Percentiles rank a stretch among this genome's conserved stretches.
Conservation (phyloP, 2,113 vertebrate genomes). For the Austrofundulus limnaeus region DNA sequence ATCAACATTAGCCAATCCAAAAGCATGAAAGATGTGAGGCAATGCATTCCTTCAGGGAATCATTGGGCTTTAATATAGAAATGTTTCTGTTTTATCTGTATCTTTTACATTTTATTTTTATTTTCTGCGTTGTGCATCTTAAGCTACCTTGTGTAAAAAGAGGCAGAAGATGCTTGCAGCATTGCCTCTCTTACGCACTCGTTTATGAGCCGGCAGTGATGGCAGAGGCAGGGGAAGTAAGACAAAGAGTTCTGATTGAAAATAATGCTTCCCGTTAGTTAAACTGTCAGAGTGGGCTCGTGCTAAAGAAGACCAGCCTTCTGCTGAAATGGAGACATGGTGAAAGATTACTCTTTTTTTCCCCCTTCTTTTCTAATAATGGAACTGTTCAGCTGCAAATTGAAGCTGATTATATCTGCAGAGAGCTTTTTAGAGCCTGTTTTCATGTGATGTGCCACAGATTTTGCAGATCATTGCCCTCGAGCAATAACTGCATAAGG, state of each 20-base stretch:
- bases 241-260: conserved; percentile 80
- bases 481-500: conserved; percentile 36
- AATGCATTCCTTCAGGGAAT: too few relatives aligned
- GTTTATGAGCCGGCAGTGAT: conserved; percentile 61
- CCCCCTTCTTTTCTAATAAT: conserved; percentile 33
- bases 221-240: conserved; percentile 69
- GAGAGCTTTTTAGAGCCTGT: conserved; percentile 44
- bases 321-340: conserved; percentile 43
- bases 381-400: conserved; percentile 65
- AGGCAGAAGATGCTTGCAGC: conserved; percentile 29
- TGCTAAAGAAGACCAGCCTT: conserved; percentile 58
- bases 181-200: background rate
- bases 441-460: conserved; percentile 38
- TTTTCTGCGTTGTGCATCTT: background rate
- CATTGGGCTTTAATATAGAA: background rate
- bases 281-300: conserved; percentile 52
- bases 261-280: conserved; percentile 70
- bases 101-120: background rate
- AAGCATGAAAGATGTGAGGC: background rate
- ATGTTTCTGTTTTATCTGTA: background rate
- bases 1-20: too few relatives aligned
- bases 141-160: conserved; percentile 16
- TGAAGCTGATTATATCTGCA: conserved; percentile 66
- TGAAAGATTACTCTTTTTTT: conserved; percentile 50
- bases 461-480: conserved; percentile 41